Evolutionary conservation across 2,888 invertebrate species (phyloP), one percentile per base, ranked within the genome.

Genomic region (Lomographa bimaculata): DNA sequence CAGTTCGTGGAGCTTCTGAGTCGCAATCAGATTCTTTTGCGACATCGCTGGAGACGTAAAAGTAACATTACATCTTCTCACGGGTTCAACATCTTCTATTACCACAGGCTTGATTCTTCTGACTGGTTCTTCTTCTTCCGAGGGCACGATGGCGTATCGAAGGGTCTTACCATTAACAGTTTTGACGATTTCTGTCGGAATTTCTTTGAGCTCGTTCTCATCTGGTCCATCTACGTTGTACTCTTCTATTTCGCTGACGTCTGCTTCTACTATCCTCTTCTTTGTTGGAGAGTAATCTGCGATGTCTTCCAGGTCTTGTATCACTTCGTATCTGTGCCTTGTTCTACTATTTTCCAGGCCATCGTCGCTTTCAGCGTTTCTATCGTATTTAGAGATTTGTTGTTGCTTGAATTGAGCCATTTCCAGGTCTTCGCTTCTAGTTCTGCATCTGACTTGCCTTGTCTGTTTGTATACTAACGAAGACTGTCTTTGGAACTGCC

Each of bases 1-100:
- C 1, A 95, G 68, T 57, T 95, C 95, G 69, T 95, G 94, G 0
- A 95, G 76, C 59, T 94, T 95, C 60, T 94, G 94, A 0, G 95
- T 95, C 0, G 95, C 95, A 9, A 91, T 90, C 0, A 93, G 78
- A 69, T 93, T 93, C 57, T 91, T 91, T 29, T 91, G 74, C 1
- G 91, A 89, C 72, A 91, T 90, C 10, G 76, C 73, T 0, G 81
- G 80, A 0, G 67, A 82, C 24, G 78, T 79, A 56, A 75, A 91
- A 0, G 77, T 91, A 0, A 76, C 80, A 4, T 32, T 39, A 3
- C 5, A 23, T 23, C 25, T 14, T n/a, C 16, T 12, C 0, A 39
- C 16, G 39, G 72, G 73, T n/a, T 87, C 87, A 5, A 91, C 90
- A 0, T 91, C 79, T 10, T 92, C 92, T 14, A 14, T 2, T 14